Base-by-base conservation (phyloP, 53 echinoderm and acorn worm genomes). In the Echinarachnius parma region DNA sequence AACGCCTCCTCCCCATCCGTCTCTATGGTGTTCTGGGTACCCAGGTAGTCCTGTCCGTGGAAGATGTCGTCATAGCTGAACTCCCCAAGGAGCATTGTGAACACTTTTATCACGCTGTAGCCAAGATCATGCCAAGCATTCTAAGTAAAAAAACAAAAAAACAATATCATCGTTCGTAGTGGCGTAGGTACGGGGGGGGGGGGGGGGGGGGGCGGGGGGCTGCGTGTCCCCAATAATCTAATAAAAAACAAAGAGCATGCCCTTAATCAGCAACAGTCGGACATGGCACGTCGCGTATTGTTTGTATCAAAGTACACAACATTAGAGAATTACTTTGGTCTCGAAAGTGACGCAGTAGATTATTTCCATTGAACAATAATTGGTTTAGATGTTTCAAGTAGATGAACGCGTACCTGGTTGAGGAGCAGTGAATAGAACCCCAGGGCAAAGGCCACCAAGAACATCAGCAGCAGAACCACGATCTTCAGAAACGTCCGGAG, bases 21-120 rank as follows among this genome's bases (percentile, higher is more conserved):
- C 18, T 75, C 71, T 5, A 69, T 23, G 10, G 70, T 69, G 34
- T 60, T 28, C 15, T 34, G 13, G 0, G 70, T 69, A 0, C 59
- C 45, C 2, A 96, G 79, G 71, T 96, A 96, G 45, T 87, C 68
- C 61, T 91, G 84, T 14, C 62, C 24, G 62, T 85, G 82, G 75
- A 96, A 96, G 53, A 91, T 87, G 60, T 58, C 22, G 48, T 91
- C 91, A 47, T 70, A 96, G 60, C 91, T 87, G 71, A 96, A 91
- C 65, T 96, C 96, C 28, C 96, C 96, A 5, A 96, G 85, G 80
- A 91, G 88, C 96, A 96, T 96, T 29, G 90, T 90, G 53, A 96
- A 91, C 8, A 91, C 91, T 61, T 91, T 91, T 34, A 91, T 66
- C 16, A 96, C 53, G n/a, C 91, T 60, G 76, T 79, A 82, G 39